These are phyloP conservation scores for Mellilla xanthometata DNA, from an alignment of 2,888 invertebrate species.

Conservation along the genomic window DNA sequence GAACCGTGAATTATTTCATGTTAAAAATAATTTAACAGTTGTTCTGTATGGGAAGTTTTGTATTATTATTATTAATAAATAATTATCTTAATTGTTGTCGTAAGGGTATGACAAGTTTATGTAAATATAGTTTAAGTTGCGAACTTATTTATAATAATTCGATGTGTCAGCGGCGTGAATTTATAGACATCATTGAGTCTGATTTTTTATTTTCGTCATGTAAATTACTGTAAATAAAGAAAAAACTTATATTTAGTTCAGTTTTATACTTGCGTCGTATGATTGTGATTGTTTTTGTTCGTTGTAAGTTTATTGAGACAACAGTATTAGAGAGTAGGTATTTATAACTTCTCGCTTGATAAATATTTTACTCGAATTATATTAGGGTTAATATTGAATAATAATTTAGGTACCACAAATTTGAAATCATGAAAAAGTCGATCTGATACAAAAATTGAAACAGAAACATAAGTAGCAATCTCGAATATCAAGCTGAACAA, in stretches of 20 bases:
- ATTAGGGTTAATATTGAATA: background rate
- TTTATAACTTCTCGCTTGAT: slow-evolving; percentile 47
- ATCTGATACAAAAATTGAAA: no score
- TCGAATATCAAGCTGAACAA: no score
- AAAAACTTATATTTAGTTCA: slow-evolving; percentile 29
- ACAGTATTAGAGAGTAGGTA: slow-evolving; percentile 67
- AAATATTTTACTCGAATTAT: slow-evolving; percentile 25
- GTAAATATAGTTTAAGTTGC: slow-evolving; percentile 69
- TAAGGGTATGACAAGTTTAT: slow-evolving; percentile 51
- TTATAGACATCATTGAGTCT: slow-evolving; percentile 39
- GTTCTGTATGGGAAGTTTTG: slow-evolving; percentile 50
- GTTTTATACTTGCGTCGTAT: slow-evolving; percentile 39
- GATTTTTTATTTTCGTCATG: slow-evolving; percentile 40
- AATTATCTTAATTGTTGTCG: slow-evolving; percentile 44
- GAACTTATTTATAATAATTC: slow-evolving; percentile 66
- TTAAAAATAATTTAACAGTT: slow-evolving; percentile 40
- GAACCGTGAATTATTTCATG: slow-evolving; percentile 45
- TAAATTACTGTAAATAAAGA: slow-evolving; percentile 62
- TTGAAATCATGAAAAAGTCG: no score
- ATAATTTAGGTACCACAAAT: no score
- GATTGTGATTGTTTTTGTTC: slow-evolving; percentile 59
- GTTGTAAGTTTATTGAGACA: slow-evolving; percentile 59
- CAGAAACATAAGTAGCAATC: no score
- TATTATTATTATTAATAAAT: slow-evolving; percentile 50
- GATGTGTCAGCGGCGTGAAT: slow-evolving; percentile 46